Evolutionary conservation across 2,797 vertebrate genomes (phyloP), one percentile per base, ranked within the genome.

Genomic region (Acanthiza pusilla): DNA sequence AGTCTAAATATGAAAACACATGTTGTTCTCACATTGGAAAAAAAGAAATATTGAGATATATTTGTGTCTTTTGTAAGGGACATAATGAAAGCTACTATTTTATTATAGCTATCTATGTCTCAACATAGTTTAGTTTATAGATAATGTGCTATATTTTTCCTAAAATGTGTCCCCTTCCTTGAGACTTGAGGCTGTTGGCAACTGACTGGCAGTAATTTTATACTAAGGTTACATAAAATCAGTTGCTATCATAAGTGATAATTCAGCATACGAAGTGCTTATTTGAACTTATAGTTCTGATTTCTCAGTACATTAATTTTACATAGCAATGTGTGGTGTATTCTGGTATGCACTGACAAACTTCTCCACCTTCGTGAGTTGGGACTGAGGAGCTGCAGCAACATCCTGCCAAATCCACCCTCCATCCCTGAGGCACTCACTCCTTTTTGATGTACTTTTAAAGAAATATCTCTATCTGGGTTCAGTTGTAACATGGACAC

Each of bases 171-270:
- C 5, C 11, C 7, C 29, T 81, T 88, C 7, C 32, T 71, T 82
- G 25, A 85, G 25, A 38, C 14, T 29, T 71, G 26, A 66, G 40
- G 3, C 19, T 72, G 13, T 32, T 75, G 10, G 40, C 40, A 91
- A 43, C 17, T 30, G 17, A 62, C 22, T 50, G 14, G 13, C 21
- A 87, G 60, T 38, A 81, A 58, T 48, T 78, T 25, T 68, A 70
- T 18, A 18, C 11, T 9, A 21, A 51, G 15, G 65, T 48, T 63
- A 29, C 10, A 11, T 48, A 53, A 90, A 89, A 85, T 71, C 51
- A 55, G 10, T 34, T 78, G 30, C 11, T 51, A 27, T 32, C 0
- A 0, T 80, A 79, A 62, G 6, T 0, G 2, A 48, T 11, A 67
- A 11, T 36, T 89, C 25, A 88, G 51, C 21, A 22, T 30, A 42